A percentile compares a stretch with the other conserved stretches of the same genome.
phyloP scores from a whole-genome alignment of 1,140 invertebrate genomes.

The Charaxes varanes region DNA sequence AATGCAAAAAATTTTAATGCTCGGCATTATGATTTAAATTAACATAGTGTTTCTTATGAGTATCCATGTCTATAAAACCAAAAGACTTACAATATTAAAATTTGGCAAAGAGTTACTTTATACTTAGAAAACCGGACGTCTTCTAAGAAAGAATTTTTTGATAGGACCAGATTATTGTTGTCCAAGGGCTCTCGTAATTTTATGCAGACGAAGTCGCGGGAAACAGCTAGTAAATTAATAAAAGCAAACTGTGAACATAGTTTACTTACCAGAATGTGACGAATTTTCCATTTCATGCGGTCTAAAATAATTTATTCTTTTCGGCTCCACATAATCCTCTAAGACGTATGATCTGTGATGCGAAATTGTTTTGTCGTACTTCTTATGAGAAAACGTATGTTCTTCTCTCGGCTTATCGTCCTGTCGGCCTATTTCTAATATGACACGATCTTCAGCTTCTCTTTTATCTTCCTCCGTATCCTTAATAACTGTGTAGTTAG shows the following conservation, averaged over 20 bases:
- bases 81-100: too few relatives aligned
- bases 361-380: constrained; percentile 69
- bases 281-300: constrained; percentile 49
- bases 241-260: constrained; percentile 5
- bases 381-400: constrained; percentile 68
- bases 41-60: too few relatives aligned
- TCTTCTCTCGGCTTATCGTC: constrained; percentile 60
- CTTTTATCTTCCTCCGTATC: constrained; percentile 44
- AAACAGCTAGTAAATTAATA: too few relatives aligned
- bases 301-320: constrained; percentile 45
- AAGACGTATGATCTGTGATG: constrained; percentile 63
- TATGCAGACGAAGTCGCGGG: too few relatives aligned
- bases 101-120: too few relatives aligned
- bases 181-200: too few relatives aligned
- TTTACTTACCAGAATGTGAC: constrained; percentile 38
- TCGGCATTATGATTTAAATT: too few relatives aligned
- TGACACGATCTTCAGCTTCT: constrained; percentile 49
- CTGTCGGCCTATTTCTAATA: constrained; percentile 66
- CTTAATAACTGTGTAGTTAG: constrained; percentile 53
- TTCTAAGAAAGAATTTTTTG: too few relatives aligned
- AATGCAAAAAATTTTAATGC: too few relatives aligned
- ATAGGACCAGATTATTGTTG: too few relatives aligned
- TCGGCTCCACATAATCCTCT: constrained; percentile 53
- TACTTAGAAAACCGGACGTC: too few relatives aligned
- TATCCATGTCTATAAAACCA: too few relatives aligned